Evolutionary conservation across 2,797 vertebrate genomes (phyloP).

Genomic region (Fistularia tabacaria): DNA sequence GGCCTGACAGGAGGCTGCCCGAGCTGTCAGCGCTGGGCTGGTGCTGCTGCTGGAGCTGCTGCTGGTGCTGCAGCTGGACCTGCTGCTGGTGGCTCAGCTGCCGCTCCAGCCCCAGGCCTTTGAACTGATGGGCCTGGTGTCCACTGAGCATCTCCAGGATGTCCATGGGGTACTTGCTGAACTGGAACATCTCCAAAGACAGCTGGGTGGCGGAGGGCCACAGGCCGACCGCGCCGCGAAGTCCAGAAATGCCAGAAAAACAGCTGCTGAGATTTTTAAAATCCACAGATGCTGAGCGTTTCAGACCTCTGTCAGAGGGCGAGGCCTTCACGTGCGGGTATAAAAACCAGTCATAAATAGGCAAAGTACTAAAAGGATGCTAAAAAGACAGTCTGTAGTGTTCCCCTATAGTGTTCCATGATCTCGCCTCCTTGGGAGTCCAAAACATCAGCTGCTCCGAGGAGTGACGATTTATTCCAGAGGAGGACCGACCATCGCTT

Average conservation of each 20-base stretch:
- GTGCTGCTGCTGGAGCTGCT: constrained; percentile 80
- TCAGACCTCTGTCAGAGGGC: background rate
- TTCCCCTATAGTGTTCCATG: constrained; percentile 52
- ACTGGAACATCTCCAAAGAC: constrained; percentile 78
- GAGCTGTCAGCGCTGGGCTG: constrained; percentile 71
- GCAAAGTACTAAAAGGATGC: constrained; percentile 37
- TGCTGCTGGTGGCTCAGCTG: constrained; percentile 81
- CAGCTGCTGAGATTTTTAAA: too few species aligned
- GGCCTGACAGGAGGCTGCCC: constrained; percentile 75
- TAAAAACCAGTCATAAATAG: constrained; percentile 54
- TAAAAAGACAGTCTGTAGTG: constrained; percentile 58
- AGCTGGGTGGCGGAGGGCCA: constrained; percentile 26
- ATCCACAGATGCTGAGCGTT: too few species aligned
- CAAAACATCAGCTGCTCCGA: constrained; percentile 17
- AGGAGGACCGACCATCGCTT: constrained; percentile 13
- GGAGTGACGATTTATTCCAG: constrained; percentile 27
- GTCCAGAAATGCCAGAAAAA: too few species aligned
- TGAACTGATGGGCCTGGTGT: constrained; percentile 83
- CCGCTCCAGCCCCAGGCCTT: constrained; percentile 78
- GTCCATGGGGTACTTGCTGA: constrained; percentile 85
- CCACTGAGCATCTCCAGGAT: constrained; percentile 84
- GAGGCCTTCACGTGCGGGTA: constrained; percentile 48
- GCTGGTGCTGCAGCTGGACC: constrained; percentile 80
- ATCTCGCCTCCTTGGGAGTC: constrained; percentile 1
- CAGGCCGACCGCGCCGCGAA: background rate